These are phyloP conservation scores for Leptodactylus fuscus DNA, from an alignment of 2,113 vertebrate species.

Conservation along the genomic window DNA sequence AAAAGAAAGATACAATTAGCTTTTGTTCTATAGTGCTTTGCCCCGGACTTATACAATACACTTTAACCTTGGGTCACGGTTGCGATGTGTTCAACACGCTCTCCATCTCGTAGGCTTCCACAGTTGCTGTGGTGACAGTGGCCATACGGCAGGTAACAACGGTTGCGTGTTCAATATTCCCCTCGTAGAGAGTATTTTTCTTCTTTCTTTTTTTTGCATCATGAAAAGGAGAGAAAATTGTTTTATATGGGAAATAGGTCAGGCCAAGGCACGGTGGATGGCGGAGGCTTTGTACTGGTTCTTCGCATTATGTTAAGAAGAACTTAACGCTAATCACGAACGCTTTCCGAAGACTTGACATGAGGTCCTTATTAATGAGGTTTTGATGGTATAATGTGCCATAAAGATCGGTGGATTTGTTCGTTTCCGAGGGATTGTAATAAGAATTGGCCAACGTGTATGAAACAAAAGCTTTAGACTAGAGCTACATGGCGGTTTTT, in stretches of 20 bases:
- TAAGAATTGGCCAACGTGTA: no score
- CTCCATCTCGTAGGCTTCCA: not conserved
- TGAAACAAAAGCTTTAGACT: no score
- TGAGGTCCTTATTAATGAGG: no score
- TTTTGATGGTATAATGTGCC: not conserved
- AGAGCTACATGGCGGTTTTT: no score
- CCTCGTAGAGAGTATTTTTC: slow-evolving; percentile 9
- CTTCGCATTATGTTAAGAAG: not conserved
- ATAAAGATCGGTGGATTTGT: no score
- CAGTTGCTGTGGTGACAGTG: slow-evolving; percentile 41
- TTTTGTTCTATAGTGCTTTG: not conserved
- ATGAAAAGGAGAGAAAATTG: not conserved
- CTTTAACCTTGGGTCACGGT: slow-evolving; percentile 17
- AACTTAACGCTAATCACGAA: not conserved
- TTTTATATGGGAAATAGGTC: not conserved
- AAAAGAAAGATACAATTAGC: not conserved
- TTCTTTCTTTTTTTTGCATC: slow-evolving; percentile 17
- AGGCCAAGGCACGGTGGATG: not conserved
- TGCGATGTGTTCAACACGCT: not conserved
- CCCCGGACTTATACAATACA: not conserved
- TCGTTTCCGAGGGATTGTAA: no score
- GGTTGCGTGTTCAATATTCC: slow-evolving; percentile 20
- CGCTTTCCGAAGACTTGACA: no score
- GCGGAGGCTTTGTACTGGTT: not conserved
- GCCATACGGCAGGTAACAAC: not conserved